These are phyloP conservation scores for Rhea americana DNA, from an alignment of 2,113 vertebrate genomes.

Conservation along the genomic window DNA sequence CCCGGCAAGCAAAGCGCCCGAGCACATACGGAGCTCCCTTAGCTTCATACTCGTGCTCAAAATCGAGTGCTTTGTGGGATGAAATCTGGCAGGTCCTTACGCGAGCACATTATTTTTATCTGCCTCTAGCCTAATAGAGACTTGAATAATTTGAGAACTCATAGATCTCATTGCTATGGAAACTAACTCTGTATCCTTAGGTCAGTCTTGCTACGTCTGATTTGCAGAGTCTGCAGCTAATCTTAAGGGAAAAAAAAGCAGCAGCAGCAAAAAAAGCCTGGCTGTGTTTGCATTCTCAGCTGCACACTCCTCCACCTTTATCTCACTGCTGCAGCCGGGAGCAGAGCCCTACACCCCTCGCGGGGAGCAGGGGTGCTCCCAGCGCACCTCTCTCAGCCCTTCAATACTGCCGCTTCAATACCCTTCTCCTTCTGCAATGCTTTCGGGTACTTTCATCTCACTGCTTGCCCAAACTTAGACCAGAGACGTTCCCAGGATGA, in stretches of 20 bases:
- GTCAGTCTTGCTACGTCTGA: conserved; percentile 30
- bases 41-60: neutral
- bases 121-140: conserved; percentile 27
- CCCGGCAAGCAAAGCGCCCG: neutral
- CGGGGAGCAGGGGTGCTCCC: neutral
- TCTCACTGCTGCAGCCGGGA: neutral
- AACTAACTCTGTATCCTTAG: conserved; percentile 49
- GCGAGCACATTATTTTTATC: conserved; percentile 57
- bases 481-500: neutral
- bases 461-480: neutral
- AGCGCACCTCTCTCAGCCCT: neutral
- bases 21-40: neutral
- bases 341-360: neutral
- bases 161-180: conserved; percentile 58
- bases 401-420: neutral
- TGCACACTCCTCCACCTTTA: neutral
- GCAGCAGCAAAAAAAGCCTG: too few relatives aligned
- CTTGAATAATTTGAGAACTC: conserved; percentile 31
- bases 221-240: neutral
- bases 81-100: neutral
- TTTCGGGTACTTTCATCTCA: neutral
- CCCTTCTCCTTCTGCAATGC: neutral
- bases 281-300: neutral
- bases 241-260: neutral
- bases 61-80: neutral